Conservation (phyloP, 1,140 invertebrate genomes). For the Aphis gossypii region DNA sequence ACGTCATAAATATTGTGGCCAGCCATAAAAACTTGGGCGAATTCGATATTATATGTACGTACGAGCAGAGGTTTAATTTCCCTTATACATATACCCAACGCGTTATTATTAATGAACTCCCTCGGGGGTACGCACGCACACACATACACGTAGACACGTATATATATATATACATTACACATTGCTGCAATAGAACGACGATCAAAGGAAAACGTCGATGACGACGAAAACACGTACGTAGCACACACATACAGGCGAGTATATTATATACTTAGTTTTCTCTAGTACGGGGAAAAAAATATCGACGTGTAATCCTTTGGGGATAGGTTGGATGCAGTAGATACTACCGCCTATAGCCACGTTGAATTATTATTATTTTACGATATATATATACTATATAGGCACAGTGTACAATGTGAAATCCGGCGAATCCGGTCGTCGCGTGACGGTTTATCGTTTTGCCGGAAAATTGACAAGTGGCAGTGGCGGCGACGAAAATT, state of each 20-base stretch:
- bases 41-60: constrained; percentile 15
- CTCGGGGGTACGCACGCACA: background rate
- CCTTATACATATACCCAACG: background rate
- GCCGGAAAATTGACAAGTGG: background rate
- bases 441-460: background rate
- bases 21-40: constrained; percentile 20
- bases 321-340: background rate
- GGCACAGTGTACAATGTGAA: background rate
- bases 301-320: background rate
- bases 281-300: background rate
- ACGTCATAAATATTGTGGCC: constrained; percentile 12
- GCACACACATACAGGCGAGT: background rate
- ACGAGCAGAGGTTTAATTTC: constrained; percentile 34
- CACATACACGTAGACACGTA: background rate
- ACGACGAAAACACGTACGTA: background rate
- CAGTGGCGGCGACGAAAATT: background rate
- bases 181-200: background rate
- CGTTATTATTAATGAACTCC: constrained; percentile 53
- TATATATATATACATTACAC: background rate
- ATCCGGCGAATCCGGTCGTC: background rate
- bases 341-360: background rate
- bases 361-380: background rate
- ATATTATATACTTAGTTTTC: background rate
- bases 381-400: background rate
- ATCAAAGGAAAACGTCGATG: constrained; percentile 23